Conservation (phyloP, 2,113 vertebrate genomes). For the Aspiorhynchus laticeps region DNA sequence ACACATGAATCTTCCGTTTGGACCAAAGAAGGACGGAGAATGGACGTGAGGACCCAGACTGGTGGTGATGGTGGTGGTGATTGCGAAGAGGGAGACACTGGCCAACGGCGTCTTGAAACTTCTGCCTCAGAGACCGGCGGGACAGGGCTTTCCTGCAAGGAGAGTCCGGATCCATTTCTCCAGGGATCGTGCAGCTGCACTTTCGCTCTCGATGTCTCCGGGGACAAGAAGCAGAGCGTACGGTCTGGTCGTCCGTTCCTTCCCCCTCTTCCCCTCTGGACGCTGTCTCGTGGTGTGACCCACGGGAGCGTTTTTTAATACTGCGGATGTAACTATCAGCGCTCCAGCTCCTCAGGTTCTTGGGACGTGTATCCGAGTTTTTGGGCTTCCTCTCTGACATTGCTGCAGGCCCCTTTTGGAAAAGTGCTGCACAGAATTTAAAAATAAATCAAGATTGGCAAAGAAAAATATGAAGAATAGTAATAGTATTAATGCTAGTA, state of each 20-base stretch:
- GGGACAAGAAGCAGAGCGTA: constrained; percentile 73
- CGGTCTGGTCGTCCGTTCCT: constrained; percentile 60
- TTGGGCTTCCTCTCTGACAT: constrained; percentile 80
- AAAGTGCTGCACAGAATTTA: constrained; percentile 49
- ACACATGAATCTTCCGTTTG: constrained; percentile 94
- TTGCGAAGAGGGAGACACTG: constrained; percentile 93
- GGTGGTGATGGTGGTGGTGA: constrained; percentile 80
- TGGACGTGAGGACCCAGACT: constrained; percentile 62
- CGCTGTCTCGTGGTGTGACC: constrained; percentile 73
- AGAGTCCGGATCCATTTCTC: constrained; percentile 80
- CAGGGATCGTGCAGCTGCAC: constrained; percentile 82
- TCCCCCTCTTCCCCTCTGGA: constrained; percentile 71
- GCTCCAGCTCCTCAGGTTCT: constrained; percentile 88
- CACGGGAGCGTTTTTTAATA: constrained; percentile 89
- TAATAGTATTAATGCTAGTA: neutral
- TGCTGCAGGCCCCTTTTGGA: constrained; percentile 25
- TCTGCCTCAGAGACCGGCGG: constrained; percentile 90
- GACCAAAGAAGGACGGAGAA: constrained; percentile 83
- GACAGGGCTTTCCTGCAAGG: constrained; percentile 84
- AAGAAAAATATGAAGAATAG: neutral
- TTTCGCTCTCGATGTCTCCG: constrained; percentile 84
- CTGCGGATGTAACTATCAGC: constrained; percentile 93
- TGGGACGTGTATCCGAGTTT: constrained; percentile 85
- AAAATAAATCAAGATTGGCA: constrained; percentile 3
- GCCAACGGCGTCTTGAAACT: constrained; percentile 92